Percentiles rank a stretch among this genome's conserved stretches.
phyloP scores from a whole-genome alignment of 2,888 invertebrate genomes.

The Apomyelois bistriatella region DNA sequence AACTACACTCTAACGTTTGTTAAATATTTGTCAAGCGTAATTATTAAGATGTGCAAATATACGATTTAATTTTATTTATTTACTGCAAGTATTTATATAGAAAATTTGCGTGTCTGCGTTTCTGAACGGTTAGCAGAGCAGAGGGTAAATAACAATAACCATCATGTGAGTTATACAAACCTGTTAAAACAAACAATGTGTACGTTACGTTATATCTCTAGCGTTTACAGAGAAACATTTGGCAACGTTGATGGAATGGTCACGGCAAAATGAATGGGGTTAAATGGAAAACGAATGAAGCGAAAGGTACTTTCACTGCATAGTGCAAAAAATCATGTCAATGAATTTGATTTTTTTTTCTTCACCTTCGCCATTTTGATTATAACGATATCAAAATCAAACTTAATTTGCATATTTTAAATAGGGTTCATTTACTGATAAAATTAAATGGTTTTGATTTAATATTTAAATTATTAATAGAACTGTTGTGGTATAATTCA shows the following conservation, averaged over 20 bases:
- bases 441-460: too few relatives aligned
- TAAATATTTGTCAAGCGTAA: too few relatives aligned
- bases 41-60: too few relatives aligned
- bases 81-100: too few relatives aligned
- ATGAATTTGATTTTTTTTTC: neutral
- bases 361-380: too few relatives aligned
- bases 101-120: neutral
- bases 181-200: constrained; percentile 53
- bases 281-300: neutral
- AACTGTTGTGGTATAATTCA: too few relatives aligned
- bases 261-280: neutral
- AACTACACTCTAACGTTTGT: too few relatives aligned
- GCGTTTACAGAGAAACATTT: constrained; percentile 24
- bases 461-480: too few relatives aligned
- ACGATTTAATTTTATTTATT: too few relatives aligned
- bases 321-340: neutral
- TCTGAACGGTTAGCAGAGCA: constrained; percentile 1
- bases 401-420: too few relatives aligned
- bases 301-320: constrained; percentile 7
- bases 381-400: too few relatives aligned
- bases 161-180: constrained; percentile 37
- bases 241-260: neutral
- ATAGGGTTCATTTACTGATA: too few relatives aligned
- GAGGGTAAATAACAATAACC: constrained; percentile 54
- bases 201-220: constrained; percentile 29